Evolutionary conservation across 2,797 vertebrate genomes (phyloP).

Genomic region (Mormyrus proboscirostris): DNA sequence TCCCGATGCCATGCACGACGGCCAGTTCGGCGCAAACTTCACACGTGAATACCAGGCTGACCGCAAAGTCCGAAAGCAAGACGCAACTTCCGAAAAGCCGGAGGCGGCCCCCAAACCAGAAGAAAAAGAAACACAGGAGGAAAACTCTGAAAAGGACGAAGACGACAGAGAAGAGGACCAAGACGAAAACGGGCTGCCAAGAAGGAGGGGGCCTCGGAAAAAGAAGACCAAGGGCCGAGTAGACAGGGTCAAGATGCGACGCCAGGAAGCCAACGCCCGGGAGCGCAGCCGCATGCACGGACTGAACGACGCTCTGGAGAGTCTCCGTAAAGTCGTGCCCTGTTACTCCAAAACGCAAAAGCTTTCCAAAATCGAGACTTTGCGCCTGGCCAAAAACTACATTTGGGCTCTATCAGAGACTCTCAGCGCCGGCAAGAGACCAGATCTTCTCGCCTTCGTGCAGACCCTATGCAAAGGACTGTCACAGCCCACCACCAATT

Average conservation of each 20-base stretch:
- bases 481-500: slow-evolving; percentile 96
- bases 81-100: slow-evolving; percentile 42
- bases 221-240: slow-evolving; percentile 80
- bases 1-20: slow-evolving; percentile 85
- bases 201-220: slow-evolving; percentile 83
- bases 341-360: slow-evolving; percentile 99
- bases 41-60: slow-evolving; percentile 75
- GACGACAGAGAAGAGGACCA: slow-evolving; percentile 77
- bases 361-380: slow-evolving; percentile 96
- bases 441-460: slow-evolving; percentile 91
- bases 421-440: slow-evolving; percentile 88
- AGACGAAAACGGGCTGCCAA: slow-evolving; percentile 77
- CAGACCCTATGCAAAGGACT: slow-evolving; percentile 97
- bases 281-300: slow-evolving; percentile 95
- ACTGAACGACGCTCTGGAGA: slow-evolving; percentile 91
- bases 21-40: slow-evolving; percentile 86
- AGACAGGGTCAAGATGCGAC: slow-evolving; percentile 83
- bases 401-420: slow-evolving; percentile 99
- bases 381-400: slow-evolving; percentile 95
- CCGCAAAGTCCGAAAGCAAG: slow-evolving; percentile 67
- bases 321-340: slow-evolving; percentile 94
- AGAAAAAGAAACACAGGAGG: slow-evolving; percentile 64
- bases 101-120: slow-evolving; percentile 48
- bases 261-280: slow-evolving; percentile 88
- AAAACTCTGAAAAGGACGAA: slow-evolving; percentile 73